Conservation (phyloP, 37 sponge, comb jelly and placozoan species). For the Chondrilla cf. caribensis region DNA sequence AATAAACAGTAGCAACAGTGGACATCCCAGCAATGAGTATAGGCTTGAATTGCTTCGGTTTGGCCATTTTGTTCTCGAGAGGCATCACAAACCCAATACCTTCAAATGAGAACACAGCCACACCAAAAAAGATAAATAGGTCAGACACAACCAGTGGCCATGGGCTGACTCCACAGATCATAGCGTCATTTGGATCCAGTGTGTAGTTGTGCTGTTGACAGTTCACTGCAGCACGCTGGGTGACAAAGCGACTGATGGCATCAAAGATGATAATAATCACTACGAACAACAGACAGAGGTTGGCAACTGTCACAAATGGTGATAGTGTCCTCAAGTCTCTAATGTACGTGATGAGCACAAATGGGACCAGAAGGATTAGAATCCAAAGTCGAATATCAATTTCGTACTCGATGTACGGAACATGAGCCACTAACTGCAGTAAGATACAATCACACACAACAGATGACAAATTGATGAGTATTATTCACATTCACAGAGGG, state of each 20-base stretch:
- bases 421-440: too few relatives aligned
- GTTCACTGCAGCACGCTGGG: constrained; percentile 28
- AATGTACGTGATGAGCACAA: constrained; percentile 73
- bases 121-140: constrained; percentile 78
- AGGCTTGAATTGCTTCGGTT: constrained; percentile 45
- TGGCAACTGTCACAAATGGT: constrained; percentile 72
- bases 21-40: constrained; percentile 53
- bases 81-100: constrained; percentile 89
- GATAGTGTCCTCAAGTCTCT: constrained; percentile 76
- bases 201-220: not conserved
- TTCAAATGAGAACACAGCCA: constrained; percentile 76
- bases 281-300: constrained; percentile 65
- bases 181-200: not conserved
- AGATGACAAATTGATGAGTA: too few relatives aligned
- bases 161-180: not conserved
- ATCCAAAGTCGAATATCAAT: constrained; percentile 27
- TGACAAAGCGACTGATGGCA: constrained; percentile 33
- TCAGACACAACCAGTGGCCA: not conserved
- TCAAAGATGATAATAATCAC: constrained; percentile 57
- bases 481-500: too few relatives aligned
- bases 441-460: too few relatives aligned
- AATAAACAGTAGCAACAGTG: constrained; percentile 29
- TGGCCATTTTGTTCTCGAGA: constrained; percentile 86
- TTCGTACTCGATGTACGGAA: too few relatives aligned
- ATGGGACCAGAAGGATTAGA: constrained; percentile 49